These are phyloP conservation scores for Ephydatia muelleri DNA, from an alignment of 37 sponge, comb jelly and placozoan genomes.

Conservation along the genomic window DNA sequence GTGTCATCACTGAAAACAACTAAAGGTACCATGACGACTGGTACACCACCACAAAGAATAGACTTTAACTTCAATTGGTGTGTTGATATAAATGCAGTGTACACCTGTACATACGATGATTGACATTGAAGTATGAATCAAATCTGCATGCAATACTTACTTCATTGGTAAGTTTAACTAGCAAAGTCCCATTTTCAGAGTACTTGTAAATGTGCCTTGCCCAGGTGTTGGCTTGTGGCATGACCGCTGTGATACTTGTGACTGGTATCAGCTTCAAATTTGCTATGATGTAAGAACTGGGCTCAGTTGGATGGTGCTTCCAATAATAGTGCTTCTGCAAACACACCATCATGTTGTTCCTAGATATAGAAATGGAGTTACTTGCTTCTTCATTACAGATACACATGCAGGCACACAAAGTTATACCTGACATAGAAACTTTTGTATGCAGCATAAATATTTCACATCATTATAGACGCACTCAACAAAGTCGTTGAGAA, in stretches of 20 bases:
- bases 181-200: too few species aligned
- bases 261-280: too few species aligned
- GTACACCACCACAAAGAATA: not conserved
- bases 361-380: not conserved
- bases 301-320: too few species aligned
- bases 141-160: too few species aligned
- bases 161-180: too few species aligned
- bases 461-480: not conserved
- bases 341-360: not conserved
- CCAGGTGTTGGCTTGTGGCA: too few species aligned
- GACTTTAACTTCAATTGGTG: not conserved
- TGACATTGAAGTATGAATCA: too few species aligned
- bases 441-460: not conserved
- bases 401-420: not conserved
- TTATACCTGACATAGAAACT: not conserved
- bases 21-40: slow-evolving; percentile 9
- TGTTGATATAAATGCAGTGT: not conserved
- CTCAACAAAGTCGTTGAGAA: not conserved
- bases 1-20: slow-evolving; percentile 20
- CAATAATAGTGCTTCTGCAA: too few species aligned
- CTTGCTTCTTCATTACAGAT: not conserved
- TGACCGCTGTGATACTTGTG: too few species aligned
- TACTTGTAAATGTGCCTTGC: too few species aligned
- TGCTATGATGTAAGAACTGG: too few species aligned
- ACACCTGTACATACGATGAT: not conserved